Percentiles rank a stretch among this genome's conserved stretches.
Evolutionary conservation across 2,797 vertebrate species (phyloP).

Genomic region (Bufotes viridis): DNA sequence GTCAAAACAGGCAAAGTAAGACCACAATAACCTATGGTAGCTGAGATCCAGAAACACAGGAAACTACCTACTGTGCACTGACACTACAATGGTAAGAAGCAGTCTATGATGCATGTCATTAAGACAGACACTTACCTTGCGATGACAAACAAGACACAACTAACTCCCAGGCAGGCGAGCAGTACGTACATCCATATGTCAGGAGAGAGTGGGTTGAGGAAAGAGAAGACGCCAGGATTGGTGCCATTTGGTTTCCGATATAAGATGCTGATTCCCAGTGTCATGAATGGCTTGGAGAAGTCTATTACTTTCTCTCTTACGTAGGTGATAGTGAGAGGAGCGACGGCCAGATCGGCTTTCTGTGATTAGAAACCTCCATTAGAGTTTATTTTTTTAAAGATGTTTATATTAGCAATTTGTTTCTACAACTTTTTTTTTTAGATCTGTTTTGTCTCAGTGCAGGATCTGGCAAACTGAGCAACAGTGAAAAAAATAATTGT

Average conservation of each 20-base stretch:
- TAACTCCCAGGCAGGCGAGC: constrained; percentile 95
- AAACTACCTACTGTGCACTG: background rate
- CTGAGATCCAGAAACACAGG: background rate
- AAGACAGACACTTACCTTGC: constrained; percentile 85
- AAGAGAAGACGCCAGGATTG: constrained; percentile 97
- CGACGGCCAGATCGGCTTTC: constrained; percentile 97
- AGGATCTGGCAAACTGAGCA: too few relatives aligned
- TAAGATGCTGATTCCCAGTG: constrained; percentile 94
- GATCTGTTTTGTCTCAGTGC: too few relatives aligned
- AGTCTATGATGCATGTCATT: background rate
- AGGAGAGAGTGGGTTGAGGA: constrained; percentile 94
- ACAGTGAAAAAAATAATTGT: too few relatives aligned
- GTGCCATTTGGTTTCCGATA: constrained; percentile 97
- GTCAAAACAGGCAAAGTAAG: background rate
- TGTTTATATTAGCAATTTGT: too few relatives aligned
- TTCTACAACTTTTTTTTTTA: background rate
- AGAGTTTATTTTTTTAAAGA: background rate
- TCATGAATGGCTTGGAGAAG: constrained; percentile 99
- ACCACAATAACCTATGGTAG: background rate
- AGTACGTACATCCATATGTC: constrained; percentile 99
- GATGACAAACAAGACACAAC: constrained; percentile 97
- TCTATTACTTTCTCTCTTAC: constrained; percentile 98
- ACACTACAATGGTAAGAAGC: background rate
- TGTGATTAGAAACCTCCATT: constrained; percentile 69
- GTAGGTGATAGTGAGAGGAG: constrained; percentile 96